Evolutionary conservation across 2,113 vertebrate species (phyloP).

Genomic region (Peromyscus californicus): DNA sequence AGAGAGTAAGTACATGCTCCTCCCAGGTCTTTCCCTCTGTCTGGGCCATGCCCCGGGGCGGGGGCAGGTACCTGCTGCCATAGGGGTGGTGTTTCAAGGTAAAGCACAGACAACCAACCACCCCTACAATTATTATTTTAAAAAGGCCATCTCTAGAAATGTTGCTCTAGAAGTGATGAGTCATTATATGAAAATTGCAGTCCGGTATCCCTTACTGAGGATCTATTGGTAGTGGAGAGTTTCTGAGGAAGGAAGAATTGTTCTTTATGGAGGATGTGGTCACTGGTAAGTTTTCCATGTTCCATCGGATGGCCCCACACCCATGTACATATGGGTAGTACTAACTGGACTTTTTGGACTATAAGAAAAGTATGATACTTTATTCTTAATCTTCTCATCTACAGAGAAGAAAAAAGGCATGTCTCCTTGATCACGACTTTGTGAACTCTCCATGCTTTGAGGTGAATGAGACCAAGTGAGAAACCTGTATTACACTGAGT

Average conservation of each 20-base stretch:
- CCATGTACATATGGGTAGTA: not conserved
- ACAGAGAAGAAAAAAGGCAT: not conserved
- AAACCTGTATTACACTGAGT: conserved; percentile 34
- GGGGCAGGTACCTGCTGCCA: too few species aligned
- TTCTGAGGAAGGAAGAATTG: not conserved
- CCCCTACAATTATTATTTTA: not conserved
- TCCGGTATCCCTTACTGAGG: not conserved
- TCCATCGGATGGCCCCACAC: not conserved
- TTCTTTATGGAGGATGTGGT: not conserved
- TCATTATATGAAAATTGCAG: not conserved
- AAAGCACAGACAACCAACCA: too few species aligned
- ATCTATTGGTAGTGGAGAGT: not conserved
- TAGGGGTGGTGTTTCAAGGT: too few species aligned
- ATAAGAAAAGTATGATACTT: not conserved
- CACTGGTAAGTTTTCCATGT: not conserved
- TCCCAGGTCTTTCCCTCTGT: too few species aligned
- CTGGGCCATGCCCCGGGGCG: too few species aligned
- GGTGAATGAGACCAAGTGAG: conserved; percentile 11
- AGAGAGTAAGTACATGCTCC: too few species aligned
- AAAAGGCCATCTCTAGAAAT: not conserved
- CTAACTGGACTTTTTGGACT: not conserved
- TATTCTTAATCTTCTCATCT: not conserved
- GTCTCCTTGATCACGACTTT: conserved; percentile 43
- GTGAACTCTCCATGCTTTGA: not conserved
- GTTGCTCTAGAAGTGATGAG: not conserved